Conservation (phyloP, 2,113 vertebrate species). For the Mandrillus leucophaeus region DNA sequence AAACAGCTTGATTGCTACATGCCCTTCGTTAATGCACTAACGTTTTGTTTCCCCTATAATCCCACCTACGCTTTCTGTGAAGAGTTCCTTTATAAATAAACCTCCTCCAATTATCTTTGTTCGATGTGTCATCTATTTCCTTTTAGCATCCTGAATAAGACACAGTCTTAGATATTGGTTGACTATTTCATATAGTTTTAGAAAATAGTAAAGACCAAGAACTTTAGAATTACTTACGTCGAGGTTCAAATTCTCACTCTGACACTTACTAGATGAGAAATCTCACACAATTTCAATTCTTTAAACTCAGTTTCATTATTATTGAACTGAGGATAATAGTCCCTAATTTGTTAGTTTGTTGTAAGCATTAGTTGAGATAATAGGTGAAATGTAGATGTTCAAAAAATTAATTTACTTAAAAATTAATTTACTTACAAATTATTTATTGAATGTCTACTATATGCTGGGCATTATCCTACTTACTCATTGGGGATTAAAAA, state of each 20-base stretch:
- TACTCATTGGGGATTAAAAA: not conserved
- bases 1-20: not conserved
- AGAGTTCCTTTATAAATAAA: not conserved
- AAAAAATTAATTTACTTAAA: not conserved
- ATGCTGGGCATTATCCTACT: not conserved
- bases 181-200: constrained; percentile 5
- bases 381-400: not conserved
- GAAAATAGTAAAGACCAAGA: not conserved
- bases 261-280: not conserved
- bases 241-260: constrained; percentile 9
- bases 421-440: not conserved
- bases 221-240: not conserved
- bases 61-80: not conserved
- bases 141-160: not conserved
- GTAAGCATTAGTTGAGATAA: not conserved
- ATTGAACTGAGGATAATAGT: not conserved
- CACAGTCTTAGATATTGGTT: constrained; percentile 14
- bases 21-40: not conserved
- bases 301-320: constrained; percentile 26
- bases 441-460: not conserved
- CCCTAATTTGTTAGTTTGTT: not conserved
- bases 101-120: not conserved
- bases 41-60: not conserved
- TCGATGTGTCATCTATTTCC: not conserved
- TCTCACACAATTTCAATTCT: not conserved